These are phyloP conservation scores for Toxotes lorentzi DNA, from an alignment of 2,797 vertebrate genomes.

Conservation along the genomic window DNA sequence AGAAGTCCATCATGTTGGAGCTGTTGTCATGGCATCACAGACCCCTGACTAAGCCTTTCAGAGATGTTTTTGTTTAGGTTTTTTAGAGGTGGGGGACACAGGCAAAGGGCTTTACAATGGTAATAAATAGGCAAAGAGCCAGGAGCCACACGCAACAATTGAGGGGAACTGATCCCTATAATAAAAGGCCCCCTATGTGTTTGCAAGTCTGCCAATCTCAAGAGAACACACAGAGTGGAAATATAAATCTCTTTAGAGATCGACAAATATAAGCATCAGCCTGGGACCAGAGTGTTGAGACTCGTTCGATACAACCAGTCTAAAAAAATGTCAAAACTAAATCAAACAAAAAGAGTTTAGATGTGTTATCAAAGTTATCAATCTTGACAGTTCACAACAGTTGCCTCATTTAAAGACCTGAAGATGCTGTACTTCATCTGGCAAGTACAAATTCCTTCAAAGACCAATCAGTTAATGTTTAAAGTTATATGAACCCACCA, in stretches of 20 bases:
- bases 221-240: constrained; percentile 35
- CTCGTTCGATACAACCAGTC: not conserved
- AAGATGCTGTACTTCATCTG: constrained; percentile 13
- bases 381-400: not conserved
- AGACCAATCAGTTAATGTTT: constrained; percentile 62
- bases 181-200: constrained; percentile 57
- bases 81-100: constrained; percentile 50
- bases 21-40: constrained; percentile 74
- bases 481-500: constrained; percentile 48
- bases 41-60: constrained; percentile 70
- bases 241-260: constrained; percentile 25
- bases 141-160: constrained; percentile 57
- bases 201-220: constrained; percentile 44
- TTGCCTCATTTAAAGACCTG: not conserved
- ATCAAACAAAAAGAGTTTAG: not conserved
- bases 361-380: not conserved
- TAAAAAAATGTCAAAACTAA: not conserved
- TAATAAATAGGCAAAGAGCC: constrained; percentile 73
- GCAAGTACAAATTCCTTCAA: constrained; percentile 8
- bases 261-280: constrained; percentile 1
- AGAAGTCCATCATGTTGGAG: constrained; percentile 55
- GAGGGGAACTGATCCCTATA: constrained; percentile 53
- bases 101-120: constrained; percentile 64
- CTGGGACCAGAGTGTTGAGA: constrained; percentile 16
- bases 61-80: constrained; percentile 68